Conservation (phyloP, 2,888 invertebrate genomes). For the Frankliniella intonsa region DNA sequence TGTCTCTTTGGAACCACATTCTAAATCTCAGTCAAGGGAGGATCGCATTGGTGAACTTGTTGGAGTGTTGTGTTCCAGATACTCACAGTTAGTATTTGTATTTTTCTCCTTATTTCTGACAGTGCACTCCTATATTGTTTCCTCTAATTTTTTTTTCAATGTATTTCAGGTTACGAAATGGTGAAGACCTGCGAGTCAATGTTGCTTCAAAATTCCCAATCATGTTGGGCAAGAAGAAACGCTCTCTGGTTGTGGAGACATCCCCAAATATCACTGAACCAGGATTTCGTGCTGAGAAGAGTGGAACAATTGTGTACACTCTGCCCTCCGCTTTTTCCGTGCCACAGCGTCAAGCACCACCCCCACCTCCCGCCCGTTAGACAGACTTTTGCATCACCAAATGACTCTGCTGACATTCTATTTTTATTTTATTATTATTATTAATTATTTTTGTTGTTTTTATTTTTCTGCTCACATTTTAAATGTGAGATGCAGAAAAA, state of each 20-base stretch:
- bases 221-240: constrained; percentile 75
- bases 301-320: constrained; percentile 48
- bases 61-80: constrained; percentile 72
- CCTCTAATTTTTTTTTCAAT: not conserved
- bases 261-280: constrained; percentile 51
- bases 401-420: too few relatives aligned
- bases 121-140: constrained; percentile 33
- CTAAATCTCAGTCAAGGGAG: constrained; percentile 46
- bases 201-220: constrained; percentile 71
- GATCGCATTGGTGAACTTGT: constrained; percentile 84
- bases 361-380: not conserved
- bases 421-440: too few relatives aligned
- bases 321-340: constrained; percentile 52
- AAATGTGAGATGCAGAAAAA: too few relatives aligned
- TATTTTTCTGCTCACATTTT: too few relatives aligned
- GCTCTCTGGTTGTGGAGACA: constrained; percentile 57
- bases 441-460: too few relatives aligned
- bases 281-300: constrained; percentile 48
- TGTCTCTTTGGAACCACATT: constrained; percentile 58
- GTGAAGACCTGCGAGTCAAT: constrained; percentile 66
- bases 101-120: constrained; percentile 33
- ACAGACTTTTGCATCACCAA: too few relatives aligned
- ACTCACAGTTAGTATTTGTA: constrained; percentile 62
- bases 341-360: constrained; percentile 3
- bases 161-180: constrained; percentile 41